These are phyloP conservation scores for Drosophila aff. DNA, from an alignment of 1,140 invertebrate species.

Conservation along the genomic window DNA sequence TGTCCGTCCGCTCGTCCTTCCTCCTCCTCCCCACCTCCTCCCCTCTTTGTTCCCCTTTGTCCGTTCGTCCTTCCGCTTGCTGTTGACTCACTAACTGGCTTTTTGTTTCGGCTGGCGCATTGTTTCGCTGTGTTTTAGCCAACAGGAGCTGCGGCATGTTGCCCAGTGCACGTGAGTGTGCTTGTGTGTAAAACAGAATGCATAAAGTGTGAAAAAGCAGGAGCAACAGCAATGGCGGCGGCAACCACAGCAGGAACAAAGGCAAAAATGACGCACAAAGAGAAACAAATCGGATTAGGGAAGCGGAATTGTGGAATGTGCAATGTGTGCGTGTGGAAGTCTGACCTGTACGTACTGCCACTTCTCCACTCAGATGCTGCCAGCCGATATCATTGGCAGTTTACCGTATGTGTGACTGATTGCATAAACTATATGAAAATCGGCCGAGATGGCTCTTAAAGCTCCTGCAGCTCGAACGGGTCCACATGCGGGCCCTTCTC, in stretches of 20 bases:
- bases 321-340: constrained; percentile 24
- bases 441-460: constrained; percentile 23
- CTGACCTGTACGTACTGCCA: constrained; percentile 3
- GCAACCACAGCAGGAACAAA: constrained; percentile 40
- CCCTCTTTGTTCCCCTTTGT: not conserved
- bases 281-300: constrained; percentile 74
- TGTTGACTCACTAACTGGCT: constrained; percentile 41
- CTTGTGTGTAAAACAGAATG: constrained; percentile 51
- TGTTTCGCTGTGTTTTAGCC: constrained; percentile 21
- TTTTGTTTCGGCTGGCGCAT: constrained; percentile 30
- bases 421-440: constrained; percentile 45
- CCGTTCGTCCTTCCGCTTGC: constrained; percentile 23
- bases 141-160: constrained; percentile 4
- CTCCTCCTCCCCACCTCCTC: not conserved
- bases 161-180: constrained; percentile 22
- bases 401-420: constrained; percentile 49
- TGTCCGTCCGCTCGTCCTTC: constrained; percentile 12
- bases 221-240: constrained; percentile 32
- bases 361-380: constrained; percentile 14
- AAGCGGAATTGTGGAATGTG: constrained; percentile 63
- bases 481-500: constrained; percentile 27
- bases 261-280: constrained; percentile 54
- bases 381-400: constrained; percentile 37
- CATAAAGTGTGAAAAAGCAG: constrained; percentile 71
- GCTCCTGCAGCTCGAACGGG: constrained; percentile 4